Evolutionary conservation across 2,797 vertebrate species (phyloP).

Genomic region (Pipistrellus pipistrellus): DNA sequence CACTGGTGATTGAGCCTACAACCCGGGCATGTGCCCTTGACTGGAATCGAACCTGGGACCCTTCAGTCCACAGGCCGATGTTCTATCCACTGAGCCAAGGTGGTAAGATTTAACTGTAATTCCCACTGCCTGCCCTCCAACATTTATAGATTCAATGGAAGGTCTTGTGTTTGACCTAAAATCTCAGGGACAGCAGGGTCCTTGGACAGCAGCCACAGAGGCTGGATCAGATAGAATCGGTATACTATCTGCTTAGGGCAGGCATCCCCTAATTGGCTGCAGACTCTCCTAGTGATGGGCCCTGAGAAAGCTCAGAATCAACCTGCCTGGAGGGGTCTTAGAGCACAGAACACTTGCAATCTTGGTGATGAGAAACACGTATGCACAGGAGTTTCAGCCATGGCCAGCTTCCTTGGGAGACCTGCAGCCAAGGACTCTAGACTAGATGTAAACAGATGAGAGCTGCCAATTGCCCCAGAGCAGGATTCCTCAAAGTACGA

Average conservation of each 20-base stretch:
- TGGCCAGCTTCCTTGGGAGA: not conserved
- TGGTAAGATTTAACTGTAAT: not conserved
- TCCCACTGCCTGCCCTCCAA: not conserved
- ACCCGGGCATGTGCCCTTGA: too few species aligned
- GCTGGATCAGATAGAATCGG: not conserved
- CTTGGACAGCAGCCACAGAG: not conserved
- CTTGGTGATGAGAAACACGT: not conserved
- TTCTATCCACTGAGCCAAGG: too few species aligned
- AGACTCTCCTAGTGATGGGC: not conserved
- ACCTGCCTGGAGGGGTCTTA: not conserved
- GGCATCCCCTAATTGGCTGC: not conserved
- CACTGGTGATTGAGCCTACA: too few species aligned
- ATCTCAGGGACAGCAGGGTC: not conserved
- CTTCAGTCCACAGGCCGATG: too few species aligned
- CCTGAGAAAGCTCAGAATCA: not conserved
- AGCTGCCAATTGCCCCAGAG: not conserved
- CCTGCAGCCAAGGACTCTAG: not conserved
- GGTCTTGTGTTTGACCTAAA: not conserved
- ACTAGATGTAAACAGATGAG: not conserved
- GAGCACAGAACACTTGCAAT: not conserved
- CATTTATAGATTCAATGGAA: not conserved
- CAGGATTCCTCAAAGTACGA: not conserved
- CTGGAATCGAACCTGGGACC: too few species aligned
- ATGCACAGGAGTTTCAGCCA: not conserved
- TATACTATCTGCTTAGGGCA: not conserved